Base-by-base conservation (phyloP, 2,888 invertebrate genomes). In the Polyommatus icarus region DNA sequence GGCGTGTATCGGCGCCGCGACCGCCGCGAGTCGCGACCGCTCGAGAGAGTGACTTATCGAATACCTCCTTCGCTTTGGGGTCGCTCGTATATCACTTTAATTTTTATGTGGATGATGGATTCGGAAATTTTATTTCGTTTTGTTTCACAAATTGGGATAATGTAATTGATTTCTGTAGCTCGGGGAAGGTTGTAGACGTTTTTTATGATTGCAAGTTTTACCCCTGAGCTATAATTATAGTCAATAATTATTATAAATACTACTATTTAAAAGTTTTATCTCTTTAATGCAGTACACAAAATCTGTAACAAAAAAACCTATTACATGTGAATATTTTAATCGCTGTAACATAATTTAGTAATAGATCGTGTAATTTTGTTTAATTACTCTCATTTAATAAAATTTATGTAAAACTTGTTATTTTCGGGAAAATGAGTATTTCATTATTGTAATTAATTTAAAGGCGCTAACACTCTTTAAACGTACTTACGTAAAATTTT, bases 31-130 rank as follows among this genome's bases (percentile, higher is more conserved):
- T 20, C 20, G 20, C 59, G 59, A 59, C 20, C 61, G 24, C 61
- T 20, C 61, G 20, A 29, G 29, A 29, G 5, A 29, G 15, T 24
- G 29, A 67, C 29, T 67, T 67, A 67, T 32, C 67, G 67, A 32
- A 67, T 32, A 67, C 67, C 15, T 29, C 15, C 67, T 29, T 29
- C 29, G 29, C 67, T 32, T 12, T 67, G 1, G 29, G 67, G 67
- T 15, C 67, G 61, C 20, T 29, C 67, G 29, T 67, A 67, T 32
- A 67, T 67, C 67, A 29, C 67, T 67, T 29, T 67, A 67, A 32
- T 67, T 67, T 67, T 67, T 67, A 67, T 67, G 67, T 32, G 67
- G 29, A 32, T 15, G 67, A 67, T 32, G 29, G 29, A 67, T 67
- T 67, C 15, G 67, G 29, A 12, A 32, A 32, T 18, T 67, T 67